These are phyloP conservation scores for Agrotis exclamationis DNA, from an alignment of 2,888 invertebrate species.

Conservation along the genomic window DNA sequence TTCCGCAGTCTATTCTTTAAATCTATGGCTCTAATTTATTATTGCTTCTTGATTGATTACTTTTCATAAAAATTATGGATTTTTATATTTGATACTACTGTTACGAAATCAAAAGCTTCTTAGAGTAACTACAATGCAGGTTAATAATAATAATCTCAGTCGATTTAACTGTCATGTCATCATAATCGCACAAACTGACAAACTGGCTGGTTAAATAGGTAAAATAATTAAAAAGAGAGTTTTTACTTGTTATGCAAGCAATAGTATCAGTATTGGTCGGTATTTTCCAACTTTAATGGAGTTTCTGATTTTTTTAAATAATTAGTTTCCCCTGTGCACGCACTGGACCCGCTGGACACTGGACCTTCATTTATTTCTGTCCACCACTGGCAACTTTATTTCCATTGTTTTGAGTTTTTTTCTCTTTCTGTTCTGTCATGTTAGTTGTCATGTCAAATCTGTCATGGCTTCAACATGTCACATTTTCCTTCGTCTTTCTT, in stretches of 20 bases:
- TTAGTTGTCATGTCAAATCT: conserved; percentile 46
- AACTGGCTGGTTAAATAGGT: conserved; percentile 5
- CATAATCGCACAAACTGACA: neutral
- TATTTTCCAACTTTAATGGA: too few relatives aligned
- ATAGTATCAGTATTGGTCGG: neutral
- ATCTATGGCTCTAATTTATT: too few relatives aligned
- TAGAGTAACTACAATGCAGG: neutral
- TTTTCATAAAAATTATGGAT: neutral
- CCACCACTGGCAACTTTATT: conserved; percentile 30
- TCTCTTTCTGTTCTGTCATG: conserved; percentile 18
- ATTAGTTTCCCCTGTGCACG: too few relatives aligned
- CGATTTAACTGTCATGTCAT: neutral
- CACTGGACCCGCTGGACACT: too few relatives aligned
- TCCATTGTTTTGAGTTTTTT: conserved; percentile 25
- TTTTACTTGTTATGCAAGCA: neutral
- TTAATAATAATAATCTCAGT: neutral
- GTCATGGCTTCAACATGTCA: conserved; percentile 67
- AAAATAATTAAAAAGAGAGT: conserved; percentile 15
- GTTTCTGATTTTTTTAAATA: too few relatives aligned
- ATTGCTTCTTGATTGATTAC: conserved; percentile 1
- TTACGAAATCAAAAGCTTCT: neutral
- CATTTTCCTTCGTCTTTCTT: conserved; percentile 67
- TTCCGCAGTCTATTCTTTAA: too few relatives aligned
- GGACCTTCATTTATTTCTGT: too few relatives aligned
- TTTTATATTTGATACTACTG: neutral